These are phyloP conservation scores for Cichlasoma orientale DNA, from an alignment of 2,797 vertebrate genomes.

Conservation along the genomic window DNA sequence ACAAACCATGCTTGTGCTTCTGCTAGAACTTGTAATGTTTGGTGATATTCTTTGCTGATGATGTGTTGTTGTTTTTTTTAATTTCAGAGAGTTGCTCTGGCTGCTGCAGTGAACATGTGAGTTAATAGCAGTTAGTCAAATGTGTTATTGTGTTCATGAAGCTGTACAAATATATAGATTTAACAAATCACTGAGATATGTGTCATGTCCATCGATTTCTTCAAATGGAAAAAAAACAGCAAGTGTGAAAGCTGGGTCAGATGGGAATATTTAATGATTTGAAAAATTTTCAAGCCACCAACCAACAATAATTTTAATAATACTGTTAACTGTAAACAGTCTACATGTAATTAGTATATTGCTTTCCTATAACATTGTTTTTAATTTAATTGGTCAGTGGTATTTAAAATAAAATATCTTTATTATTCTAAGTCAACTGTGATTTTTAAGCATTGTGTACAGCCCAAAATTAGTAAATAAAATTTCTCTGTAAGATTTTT, in stretches of 20 bases:
- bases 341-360: background rate
- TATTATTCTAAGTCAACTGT: background rate
- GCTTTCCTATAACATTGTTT: background rate
- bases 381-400: background rate
- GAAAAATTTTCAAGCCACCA: background rate
- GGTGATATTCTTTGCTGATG: background rate
- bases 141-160: background rate
- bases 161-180: background rate
- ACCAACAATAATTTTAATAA: too few species aligned
- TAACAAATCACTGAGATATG: background rate
- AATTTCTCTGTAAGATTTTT: background rate
- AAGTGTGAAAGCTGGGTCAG: background rate
- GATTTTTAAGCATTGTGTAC: background rate
- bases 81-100: slow-evolving; percentile 69
- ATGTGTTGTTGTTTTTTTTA: slow-evolving; percentile 21
- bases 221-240: background rate
- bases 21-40: background rate
- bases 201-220: background rate
- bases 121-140: slow-evolving; percentile 14
- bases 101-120: slow-evolving; percentile 60
- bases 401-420: background rate
- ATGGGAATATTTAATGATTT: background rate
- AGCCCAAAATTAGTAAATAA: background rate
- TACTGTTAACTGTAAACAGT: background rate
- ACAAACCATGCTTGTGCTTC: background rate